Conservation (phyloP, 2,888 invertebrate genomes). For the Furcula furcula region DNA sequence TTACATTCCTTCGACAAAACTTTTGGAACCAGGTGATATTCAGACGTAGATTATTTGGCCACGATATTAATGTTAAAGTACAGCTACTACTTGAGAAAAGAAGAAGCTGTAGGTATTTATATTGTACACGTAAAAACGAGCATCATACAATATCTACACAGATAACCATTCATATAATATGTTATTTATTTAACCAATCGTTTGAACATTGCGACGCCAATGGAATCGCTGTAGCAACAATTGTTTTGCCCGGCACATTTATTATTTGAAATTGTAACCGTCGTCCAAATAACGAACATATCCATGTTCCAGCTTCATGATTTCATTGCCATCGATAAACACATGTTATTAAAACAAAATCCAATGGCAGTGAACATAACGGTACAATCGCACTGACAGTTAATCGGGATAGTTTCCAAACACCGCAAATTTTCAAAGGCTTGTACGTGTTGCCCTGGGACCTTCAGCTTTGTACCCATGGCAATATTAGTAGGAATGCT, state of each 20-base stretch:
- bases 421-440: slow-evolving; percentile 26
- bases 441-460: slow-evolving; percentile 4
- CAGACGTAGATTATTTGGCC: too few relatives aligned
- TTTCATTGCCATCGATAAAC: slow-evolving; percentile 7
- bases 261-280: background rate
- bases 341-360: slow-evolving; percentile 24
- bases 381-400: slow-evolving; percentile 24
- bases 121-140: too few relatives aligned
- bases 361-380: slow-evolving; percentile 24
- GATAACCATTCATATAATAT: too few relatives aligned
- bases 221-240: background rate
- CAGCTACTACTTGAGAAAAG: too few relatives aligned
- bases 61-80: too few relatives aligned
- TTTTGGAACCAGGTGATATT: too few relatives aligned
- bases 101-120: too few relatives aligned
- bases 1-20: too few relatives aligned
- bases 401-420: slow-evolving; percentile 34
- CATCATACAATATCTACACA: too few relatives aligned
- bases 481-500: slow-evolving; percentile 3
- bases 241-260: background rate
- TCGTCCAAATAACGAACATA: background rate
- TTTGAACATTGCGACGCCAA: background rate
- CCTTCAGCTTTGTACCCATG: slow-evolving; percentile 7
- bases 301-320: background rate
- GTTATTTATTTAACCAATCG: background rate